Conservation (phyloP, 2,113 vertebrate genomes). For the Psittacula cyanocephala region DNA sequence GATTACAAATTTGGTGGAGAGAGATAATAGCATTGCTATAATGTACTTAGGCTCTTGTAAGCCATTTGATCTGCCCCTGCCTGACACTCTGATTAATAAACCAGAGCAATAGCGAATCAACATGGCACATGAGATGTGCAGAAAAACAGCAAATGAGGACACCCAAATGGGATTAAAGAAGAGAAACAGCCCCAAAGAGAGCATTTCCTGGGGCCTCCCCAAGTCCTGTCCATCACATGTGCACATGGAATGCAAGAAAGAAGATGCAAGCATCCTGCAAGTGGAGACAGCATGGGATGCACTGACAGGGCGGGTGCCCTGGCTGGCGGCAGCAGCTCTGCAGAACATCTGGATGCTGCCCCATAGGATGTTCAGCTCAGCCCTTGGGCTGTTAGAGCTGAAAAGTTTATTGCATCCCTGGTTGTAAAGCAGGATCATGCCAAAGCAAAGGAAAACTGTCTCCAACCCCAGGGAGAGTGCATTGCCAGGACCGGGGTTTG, state of each 20-base stretch:
- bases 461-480: not conserved
- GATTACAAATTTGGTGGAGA: slow-evolving; percentile 36
- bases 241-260: not conserved
- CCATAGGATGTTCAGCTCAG: not conserved
- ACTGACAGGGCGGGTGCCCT: accelerated
- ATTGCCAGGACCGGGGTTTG: not conserved
- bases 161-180: not conserved
- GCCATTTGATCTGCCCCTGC: slow-evolving; percentile 58
- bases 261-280: accelerated
- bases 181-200: not conserved
- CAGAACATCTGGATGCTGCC: not conserved
- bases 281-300: not conserved
- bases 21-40: slow-evolving; percentile 42
- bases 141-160: not conserved
- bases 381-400: not conserved
- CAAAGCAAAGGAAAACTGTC: not conserved
- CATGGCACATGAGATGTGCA: not conserved
- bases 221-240: accelerated
- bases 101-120: not conserved
- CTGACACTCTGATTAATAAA: slow-evolving; percentile 57
- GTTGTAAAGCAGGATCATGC: not conserved
- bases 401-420: not conserved
- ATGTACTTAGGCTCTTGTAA: slow-evolving; percentile 46
- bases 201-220: not conserved
- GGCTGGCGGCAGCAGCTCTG: not conserved